Evolutionary conservation across 2,888 invertebrate species (phyloP).

Genomic region (Brenthis ino): DNA sequence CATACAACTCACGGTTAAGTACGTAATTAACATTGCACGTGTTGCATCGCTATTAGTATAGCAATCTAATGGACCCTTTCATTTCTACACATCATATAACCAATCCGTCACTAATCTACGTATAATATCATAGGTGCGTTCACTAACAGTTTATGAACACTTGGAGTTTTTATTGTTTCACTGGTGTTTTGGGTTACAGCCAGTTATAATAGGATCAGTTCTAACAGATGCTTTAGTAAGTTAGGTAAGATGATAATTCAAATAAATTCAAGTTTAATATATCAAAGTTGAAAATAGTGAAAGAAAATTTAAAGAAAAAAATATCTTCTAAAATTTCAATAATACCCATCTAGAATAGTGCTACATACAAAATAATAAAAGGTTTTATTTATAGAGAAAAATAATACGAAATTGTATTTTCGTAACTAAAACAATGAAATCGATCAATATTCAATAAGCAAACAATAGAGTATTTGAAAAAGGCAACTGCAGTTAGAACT

Average conservation of each 20-base stretch:
- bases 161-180: slow-evolving; percentile 40
- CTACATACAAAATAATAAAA: too few species aligned
- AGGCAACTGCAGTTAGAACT: slow-evolving; percentile 3
- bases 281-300: too few species aligned
- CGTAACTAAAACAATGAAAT: too few species aligned
- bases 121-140: slow-evolving; percentile 31
- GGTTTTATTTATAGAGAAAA: too few species aligned
- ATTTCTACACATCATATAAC: slow-evolving; percentile 44
- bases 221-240: not conserved
- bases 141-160: slow-evolving; percentile 46
- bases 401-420: too few species aligned
- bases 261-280: too few species aligned
- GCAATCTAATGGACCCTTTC: slow-evolving; percentile 77
- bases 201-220: slow-evolving; percentile 10
- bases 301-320: too few species aligned
- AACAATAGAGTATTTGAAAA: not conserved
- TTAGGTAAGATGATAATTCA: too few species aligned
- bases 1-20: slow-evolving; percentile 15
- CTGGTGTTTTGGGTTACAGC: slow-evolving; percentile 31
- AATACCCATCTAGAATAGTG: too few species aligned
- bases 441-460: not conserved
- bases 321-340: too few species aligned
- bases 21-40: slow-evolving; percentile 19
- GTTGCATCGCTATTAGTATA: slow-evolving; percentile 28
- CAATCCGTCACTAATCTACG: slow-evolving; percentile 36